phyloP scores from a whole-genome alignment of 2,113 vertebrate species.

The Zeus faber region DNA sequence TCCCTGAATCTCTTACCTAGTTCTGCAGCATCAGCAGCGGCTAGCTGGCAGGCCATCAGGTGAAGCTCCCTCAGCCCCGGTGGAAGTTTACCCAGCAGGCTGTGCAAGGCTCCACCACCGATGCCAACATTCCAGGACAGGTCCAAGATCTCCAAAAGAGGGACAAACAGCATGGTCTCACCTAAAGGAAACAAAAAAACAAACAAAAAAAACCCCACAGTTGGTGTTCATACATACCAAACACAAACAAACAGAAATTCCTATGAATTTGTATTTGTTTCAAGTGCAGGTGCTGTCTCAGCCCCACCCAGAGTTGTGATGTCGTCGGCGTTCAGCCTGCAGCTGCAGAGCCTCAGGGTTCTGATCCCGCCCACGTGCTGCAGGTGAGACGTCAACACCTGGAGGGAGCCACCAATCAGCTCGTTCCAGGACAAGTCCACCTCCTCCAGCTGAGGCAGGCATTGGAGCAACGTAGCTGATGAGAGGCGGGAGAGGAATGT shows the following conservation, averaged over 20 bases:
- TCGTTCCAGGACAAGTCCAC: constrained; percentile 88
- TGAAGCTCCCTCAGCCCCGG: constrained; percentile 74
- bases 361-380: constrained; percentile 72
- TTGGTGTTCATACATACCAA: not conserved
- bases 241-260: not conserved
- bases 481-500: not conserved
- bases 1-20: constrained; percentile 70
- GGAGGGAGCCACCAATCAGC: constrained; percentile 76
- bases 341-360: constrained; percentile 78
- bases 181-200: constrained; percentile 61
- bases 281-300: not conserved
- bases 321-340: constrained; percentile 79
- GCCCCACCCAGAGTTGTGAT: constrained; percentile 76
- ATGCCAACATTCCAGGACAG: constrained; percentile 86
- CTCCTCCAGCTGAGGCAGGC: constrained; percentile 81
- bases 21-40: constrained; percentile 68
- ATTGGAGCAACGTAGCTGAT: constrained; percentile 73
- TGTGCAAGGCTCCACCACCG: constrained; percentile 77
- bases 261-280: not conserved
- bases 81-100: constrained; percentile 70
- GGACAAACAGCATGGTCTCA: constrained; percentile 68
- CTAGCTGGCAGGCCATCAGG: constrained; percentile 81
- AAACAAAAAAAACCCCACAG: not conserved
- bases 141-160: constrained; percentile 81
- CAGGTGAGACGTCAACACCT: constrained; percentile 72